phyloP scores from a whole-genome alignment of 1,140 invertebrate species.

The Mactra quadrangularis region DNA sequence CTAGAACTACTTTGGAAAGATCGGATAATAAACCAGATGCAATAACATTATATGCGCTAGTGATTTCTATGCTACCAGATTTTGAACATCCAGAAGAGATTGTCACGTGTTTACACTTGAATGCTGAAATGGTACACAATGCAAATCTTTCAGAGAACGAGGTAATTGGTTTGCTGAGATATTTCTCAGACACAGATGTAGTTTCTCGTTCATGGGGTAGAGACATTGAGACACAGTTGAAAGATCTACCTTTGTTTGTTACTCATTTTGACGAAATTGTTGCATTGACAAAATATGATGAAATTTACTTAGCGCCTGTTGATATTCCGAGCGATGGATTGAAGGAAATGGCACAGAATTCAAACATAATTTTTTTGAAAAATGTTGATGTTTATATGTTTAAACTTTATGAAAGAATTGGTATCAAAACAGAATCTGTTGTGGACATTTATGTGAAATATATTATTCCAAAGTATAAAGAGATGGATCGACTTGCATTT shows the following conservation, averaged over 20 bases:
- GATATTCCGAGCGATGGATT: conserved; percentile 49
- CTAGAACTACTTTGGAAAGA: too few species aligned
- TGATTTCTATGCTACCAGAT: too few species aligned
- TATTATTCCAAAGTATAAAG: conserved; percentile 54
- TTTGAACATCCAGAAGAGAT: too few species aligned
- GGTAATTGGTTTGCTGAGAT: too few species aligned
- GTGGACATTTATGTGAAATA: conserved; percentile 61
- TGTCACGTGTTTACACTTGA: too few species aligned
- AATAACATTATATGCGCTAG: too few species aligned
- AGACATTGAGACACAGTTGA: too few species aligned
- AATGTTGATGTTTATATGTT: not conserved
- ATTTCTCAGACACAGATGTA: too few species aligned
- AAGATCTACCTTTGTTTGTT: not conserved
- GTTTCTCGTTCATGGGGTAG: too few species aligned
- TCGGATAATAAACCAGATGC: too few species aligned
- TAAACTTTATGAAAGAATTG: conserved; percentile 5
- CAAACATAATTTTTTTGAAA: conserved; percentile 13
- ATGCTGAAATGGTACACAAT: too few species aligned
- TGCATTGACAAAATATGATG: not conserved
- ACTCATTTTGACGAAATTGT: conserved; percentile 14
- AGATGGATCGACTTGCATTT: conserved; percentile 21
- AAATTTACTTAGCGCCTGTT: not conserved
- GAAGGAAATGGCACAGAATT: conserved; percentile 35
- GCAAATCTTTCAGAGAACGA: too few species aligned
- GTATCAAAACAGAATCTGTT: conserved; percentile 3